Percentiles rank a stretch among this genome's conserved stretches.
phyloP scores from a whole-genome alignment of 1,140 invertebrate genomes.

The Chlorops oryzae region DNA sequence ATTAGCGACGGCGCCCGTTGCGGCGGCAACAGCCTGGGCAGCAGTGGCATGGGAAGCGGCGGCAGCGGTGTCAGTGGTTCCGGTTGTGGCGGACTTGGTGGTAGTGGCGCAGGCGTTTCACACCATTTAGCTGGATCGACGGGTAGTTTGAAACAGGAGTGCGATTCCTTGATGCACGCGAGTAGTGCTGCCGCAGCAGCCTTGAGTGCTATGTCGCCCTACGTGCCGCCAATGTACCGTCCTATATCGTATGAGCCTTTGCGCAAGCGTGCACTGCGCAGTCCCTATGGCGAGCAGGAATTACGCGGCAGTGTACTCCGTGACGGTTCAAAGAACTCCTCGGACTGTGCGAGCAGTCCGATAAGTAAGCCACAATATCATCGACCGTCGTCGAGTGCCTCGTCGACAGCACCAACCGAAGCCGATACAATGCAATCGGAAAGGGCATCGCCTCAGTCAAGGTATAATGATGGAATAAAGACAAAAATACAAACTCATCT shows the following conservation, averaged over 20 bases:
- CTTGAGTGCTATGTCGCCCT: conserved; percentile 30
- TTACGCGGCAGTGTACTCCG: conserved; percentile 47
- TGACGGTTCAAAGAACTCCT: conserved; percentile 45
- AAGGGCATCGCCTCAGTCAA: conserved; percentile 44
- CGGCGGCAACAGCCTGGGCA: neutral
- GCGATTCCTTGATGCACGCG: conserved; percentile 45
- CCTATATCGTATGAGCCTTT: conserved; percentile 45
- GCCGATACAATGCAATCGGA: conserved; percentile 48
- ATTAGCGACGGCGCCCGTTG: conserved; percentile 17
- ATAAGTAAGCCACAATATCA: conserved; percentile 44
- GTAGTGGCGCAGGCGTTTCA: conserved; percentile 35
- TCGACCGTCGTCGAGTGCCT: conserved; percentile 44
- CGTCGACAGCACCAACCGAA: conserved; percentile 45
- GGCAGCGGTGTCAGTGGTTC: conserved; percentile 49
- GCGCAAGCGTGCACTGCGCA: conserved; percentile 52
- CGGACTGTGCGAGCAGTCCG: conserved; percentile 39
- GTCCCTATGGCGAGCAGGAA: conserved; percentile 48
- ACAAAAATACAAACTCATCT: neutral
- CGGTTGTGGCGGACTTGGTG: conserved; percentile 29
- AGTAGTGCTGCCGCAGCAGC: conserved; percentile 27
- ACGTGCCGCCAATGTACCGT: conserved; percentile 43
- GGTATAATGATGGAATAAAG: conserved; percentile 17
- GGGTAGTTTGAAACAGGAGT: conserved; percentile 43
- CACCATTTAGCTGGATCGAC: conserved; percentile 34
- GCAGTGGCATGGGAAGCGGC: conserved; percentile 19